Base-by-base conservation (phyloP, 2,888 invertebrate genomes). In the Cepaea hortensis region DNA sequence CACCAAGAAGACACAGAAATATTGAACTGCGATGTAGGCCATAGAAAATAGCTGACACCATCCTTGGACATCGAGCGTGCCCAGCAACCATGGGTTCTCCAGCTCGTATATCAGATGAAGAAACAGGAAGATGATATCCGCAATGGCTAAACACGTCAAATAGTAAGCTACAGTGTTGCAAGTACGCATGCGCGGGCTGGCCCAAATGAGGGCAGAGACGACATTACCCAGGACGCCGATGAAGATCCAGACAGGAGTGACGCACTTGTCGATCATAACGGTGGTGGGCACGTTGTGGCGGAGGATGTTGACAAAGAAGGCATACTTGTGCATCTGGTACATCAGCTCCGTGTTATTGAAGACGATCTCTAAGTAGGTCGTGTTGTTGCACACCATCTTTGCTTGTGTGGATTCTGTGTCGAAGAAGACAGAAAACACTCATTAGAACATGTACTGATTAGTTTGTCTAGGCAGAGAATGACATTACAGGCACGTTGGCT, bases 161-260 rank as follows among this genome's bases (percentile, higher is more conserved):
- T 94, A 94, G 77, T 93, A 88, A 15, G 94, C 94, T n/a, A 93
- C 93, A 2, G 93, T 92, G 88, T 93, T 94, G 81, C 92, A 91
- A 9, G 90, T 90, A 35, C 93, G 90, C 91, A 94, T 92, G 18
- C 91, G 89, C 20, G 91, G 90, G 35, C 89, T 90, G 79, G 91
- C 88, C 94, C 94, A 94, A 9, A 94, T 91, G 73, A 90, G 88
- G 18, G 93, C 91, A 7, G 94, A 93, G 23, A 93, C 75, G 55
- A 91, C 86, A 89, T 94, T 94, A 11, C 94, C 94, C 46, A 91
- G 83, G 76, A 93, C 88, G 3, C 94, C 94, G 20, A 94, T 89
- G 18, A 91, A 77, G 85, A 93, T 93, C 93, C 93, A 94, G 9
- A 94, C 84, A 5, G 93, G 91, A 11, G 93, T 93, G 46, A 93